phyloP scores from a whole-genome alignment of 2,888 invertebrate species.

The Torymus auratus region DNA sequence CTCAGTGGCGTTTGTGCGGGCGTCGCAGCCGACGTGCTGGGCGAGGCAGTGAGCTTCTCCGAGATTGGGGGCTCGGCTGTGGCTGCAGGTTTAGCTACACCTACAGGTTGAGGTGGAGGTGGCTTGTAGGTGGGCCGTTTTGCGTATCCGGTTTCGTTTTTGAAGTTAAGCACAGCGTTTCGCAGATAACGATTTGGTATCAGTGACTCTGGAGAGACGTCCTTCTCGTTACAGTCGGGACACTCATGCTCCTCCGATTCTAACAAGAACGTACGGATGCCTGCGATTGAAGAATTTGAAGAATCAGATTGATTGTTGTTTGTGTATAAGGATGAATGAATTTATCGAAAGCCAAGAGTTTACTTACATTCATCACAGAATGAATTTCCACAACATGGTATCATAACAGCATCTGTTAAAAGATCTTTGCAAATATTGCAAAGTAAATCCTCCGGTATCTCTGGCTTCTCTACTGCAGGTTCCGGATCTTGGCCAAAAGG shows the following conservation, averaged over 20 bases:
- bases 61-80: slow-evolving; percentile 32
- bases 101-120: slow-evolving; percentile 23
- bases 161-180: slow-evolving; percentile 92
- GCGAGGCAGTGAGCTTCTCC: slow-evolving; percentile 42
- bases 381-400: slow-evolving; percentile 98
- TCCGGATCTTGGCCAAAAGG: slow-evolving; percentile 81
- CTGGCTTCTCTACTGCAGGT: slow-evolving; percentile 79
- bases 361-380: slow-evolving; percentile 98
- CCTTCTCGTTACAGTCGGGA: slow-evolving; percentile 94
- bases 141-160: slow-evolving; percentile 93
- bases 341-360: slow-evolving; percentile 44
- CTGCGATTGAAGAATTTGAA: slow-evolving; percentile 75
- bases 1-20: slow-evolving; percentile 15
- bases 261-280: slow-evolving; percentile 90
- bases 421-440: slow-evolving; percentile 96
- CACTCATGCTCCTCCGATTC: slow-evolving; percentile 97
- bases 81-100: slow-evolving; percentile 22
- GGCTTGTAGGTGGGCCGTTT: slow-evolving; percentile 76
- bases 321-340: too few relatives aligned
- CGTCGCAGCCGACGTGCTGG: slow-evolving; percentile 32
- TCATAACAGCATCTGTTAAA: slow-evolving; percentile 96
- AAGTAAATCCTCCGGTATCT: slow-evolving; percentile 93
- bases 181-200: slow-evolving; percentile 95
- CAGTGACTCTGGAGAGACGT: slow-evolving; percentile 93
- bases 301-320: too few relatives aligned